These are phyloP conservation scores for Manis javanica DNA, from an alignment of 2,797 vertebrate genomes.

Conservation along the genomic window DNA sequence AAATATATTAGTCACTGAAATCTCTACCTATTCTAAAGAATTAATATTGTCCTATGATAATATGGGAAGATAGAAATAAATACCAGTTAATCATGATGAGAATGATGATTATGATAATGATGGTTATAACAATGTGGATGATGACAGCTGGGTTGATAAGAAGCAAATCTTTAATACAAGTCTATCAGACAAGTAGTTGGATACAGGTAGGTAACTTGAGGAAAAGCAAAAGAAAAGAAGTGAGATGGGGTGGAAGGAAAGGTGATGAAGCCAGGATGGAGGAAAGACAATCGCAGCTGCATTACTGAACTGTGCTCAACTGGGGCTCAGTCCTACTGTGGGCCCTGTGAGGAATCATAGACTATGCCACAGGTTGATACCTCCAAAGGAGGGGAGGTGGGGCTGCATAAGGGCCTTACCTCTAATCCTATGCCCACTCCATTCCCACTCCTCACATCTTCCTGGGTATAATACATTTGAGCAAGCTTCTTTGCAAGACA, in stretches of 20 bases:
- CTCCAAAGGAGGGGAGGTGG: not conserved
- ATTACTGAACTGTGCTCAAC: not conserved
- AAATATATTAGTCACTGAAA: not conserved
- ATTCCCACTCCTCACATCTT: rapidly evolving
- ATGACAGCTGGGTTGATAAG: not conserved
- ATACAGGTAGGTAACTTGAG: not conserved
- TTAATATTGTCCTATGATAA: not conserved
- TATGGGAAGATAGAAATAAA: not conserved
- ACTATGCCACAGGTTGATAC: not conserved
- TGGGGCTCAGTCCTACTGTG: not conserved
- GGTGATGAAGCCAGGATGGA: not conserved
- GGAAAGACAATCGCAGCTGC: not conserved
- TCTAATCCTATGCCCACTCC: rapidly evolving
- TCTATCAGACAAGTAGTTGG: not conserved
- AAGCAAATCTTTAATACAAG: not conserved
- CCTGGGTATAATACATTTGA: not conserved
- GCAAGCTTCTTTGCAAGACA: not conserved
- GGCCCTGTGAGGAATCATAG: not conserved
- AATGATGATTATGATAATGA: not conserved
- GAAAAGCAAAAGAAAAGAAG: not conserved
- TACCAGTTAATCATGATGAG: not conserved
- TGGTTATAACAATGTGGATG: not conserved
- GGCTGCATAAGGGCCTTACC: too few species aligned
- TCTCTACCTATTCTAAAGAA: not conserved
- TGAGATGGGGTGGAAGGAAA: rapidly evolving